A percentile compares a stretch with the other conserved stretches of the same genome.
Evolutionary conservation across 2,797 vertebrate species (phyloP).

Genomic region (Lemur catta): DNA sequence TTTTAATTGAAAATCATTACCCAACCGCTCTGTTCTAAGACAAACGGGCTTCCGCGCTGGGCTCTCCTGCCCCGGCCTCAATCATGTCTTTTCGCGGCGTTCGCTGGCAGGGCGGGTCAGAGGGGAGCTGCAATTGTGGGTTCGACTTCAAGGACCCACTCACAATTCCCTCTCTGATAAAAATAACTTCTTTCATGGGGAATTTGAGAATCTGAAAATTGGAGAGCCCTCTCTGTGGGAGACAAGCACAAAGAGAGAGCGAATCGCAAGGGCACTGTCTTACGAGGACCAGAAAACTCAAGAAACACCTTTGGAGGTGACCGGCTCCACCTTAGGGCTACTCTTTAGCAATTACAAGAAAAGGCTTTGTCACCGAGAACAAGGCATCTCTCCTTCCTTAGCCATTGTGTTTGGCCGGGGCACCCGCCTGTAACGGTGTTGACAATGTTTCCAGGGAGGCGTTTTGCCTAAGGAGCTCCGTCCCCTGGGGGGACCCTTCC

Average conservation of each 20-base stretch:
- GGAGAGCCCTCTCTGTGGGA: background rate
- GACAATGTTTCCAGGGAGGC: background rate
- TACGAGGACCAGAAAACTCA: background rate
- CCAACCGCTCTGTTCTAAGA: slow-evolving; percentile 20
- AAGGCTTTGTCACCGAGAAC: slow-evolving; percentile 37
- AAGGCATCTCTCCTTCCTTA: background rate
- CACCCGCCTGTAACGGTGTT: background rate
- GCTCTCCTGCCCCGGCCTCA: background rate
- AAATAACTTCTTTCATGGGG: slow-evolving; percentile 71
- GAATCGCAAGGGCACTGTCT: background rate
- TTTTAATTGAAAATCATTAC: background rate
- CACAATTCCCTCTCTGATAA: slow-evolving; percentile 62
- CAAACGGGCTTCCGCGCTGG: background rate
- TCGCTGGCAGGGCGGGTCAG: slow-evolving; percentile 39
- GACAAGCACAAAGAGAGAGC: background rate
- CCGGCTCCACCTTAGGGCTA: background rate
- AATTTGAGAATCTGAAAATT: background rate
- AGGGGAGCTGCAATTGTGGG: background rate
- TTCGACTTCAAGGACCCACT: slow-evolving; percentile 64
- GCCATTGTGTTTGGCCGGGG: background rate
- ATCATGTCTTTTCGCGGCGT: background rate
- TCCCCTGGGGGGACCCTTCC: background rate
- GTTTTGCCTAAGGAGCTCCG: background rate
- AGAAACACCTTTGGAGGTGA: background rate
- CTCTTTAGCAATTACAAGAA: background rate